Evolutionary conservation across 2,113 vertebrate species (phyloP), one percentile per base, ranked within the genome.

Genomic region (Felis chaus): DNA sequence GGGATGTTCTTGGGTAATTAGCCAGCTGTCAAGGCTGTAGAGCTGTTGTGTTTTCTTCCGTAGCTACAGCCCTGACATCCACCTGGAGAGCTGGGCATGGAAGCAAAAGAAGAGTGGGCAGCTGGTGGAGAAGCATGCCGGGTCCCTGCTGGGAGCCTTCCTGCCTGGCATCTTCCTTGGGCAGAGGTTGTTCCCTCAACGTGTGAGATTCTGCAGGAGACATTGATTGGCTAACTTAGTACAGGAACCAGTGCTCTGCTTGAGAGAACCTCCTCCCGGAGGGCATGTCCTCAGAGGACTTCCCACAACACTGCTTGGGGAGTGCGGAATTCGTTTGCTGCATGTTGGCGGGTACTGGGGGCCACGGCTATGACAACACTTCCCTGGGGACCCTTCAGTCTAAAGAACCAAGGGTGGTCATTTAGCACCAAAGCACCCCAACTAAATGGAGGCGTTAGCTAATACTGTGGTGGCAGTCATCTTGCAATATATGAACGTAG

Each of bases 401-500:
- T 68, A 9, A 80, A 41, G 82, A 83, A 25, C 65, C 29, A 18
- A 3, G 12, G 23, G 7, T 27, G 45, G 7, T 39, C 41, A 0
- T 68, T 73, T 83, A 14, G 29, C 23, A 36, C 91, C 81, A 50
- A 27, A 69, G 69, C 36, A 4, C 63, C 50, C 73, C 3, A 12
- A 31, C 55, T 19, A 63, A 68, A 18, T 13, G 23, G 80, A 36
- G 68, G 31, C 1, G 31, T 63, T 4, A 3, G 66, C 91, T n/a
- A 4, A 12, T 12, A 3, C 68, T 7, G 0, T 31, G 31, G 25
- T 48, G 53, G 68, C 13, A 0, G 1, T 23, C 16, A 3, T 39
- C 18, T 1, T 66, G 81, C 18, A 0, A 5, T 9, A 0, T 19
- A 2, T 5, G 21, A 39, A 8, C 2, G 29, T 19, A 57, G 5